A percentile compares a stretch with the other conserved stretches of the same genome.
Conservation (phyloP, 2,888 invertebrate species). For the Ptilodon capucinus region DNA sequence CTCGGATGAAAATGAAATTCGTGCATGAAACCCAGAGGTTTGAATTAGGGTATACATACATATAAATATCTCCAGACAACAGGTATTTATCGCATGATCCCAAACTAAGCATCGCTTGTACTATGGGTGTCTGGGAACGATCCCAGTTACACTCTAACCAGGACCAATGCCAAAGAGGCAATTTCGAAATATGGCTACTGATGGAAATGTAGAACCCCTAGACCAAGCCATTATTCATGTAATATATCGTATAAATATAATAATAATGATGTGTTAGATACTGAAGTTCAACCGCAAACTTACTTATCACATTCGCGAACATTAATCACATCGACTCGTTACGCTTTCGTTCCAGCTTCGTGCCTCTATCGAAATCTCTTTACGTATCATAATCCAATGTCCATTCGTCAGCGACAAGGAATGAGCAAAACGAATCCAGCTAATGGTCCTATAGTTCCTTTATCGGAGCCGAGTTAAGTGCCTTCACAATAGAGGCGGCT, state of each 20-base stretch:
- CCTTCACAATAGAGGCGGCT: conserved; percentile 73
- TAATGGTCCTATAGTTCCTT: conserved; percentile 79
- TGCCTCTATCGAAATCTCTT: conserved; percentile 56
- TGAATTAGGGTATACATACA: too few species aligned
- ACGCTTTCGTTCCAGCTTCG: conserved; percentile 42
- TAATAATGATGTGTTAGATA: neutral
- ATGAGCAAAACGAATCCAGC: conserved; percentile 79
- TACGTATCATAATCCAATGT: conserved; percentile 76
- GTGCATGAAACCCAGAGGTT: too few species aligned
- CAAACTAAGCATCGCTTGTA: too few species aligned
- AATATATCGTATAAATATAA: neutral
- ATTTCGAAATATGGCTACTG: too few species aligned
- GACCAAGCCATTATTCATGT: too few species aligned
- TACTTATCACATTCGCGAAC: conserved; percentile 22
- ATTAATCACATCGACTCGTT: conserved; percentile 29
- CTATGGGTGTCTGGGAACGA: too few species aligned
- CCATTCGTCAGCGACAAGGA: conserved; percentile 73
- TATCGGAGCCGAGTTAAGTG: conserved; percentile 77
- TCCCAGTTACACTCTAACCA: too few species aligned
- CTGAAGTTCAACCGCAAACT: conserved; percentile 3
- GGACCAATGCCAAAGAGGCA: too few species aligned
- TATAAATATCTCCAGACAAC: too few species aligned
- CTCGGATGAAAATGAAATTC: too few species aligned
- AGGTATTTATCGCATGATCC: too few species aligned
- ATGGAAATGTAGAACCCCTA: too few species aligned